Conservation (phyloP, 2,113 vertebrate species). For the Prolemur simus region DNA sequence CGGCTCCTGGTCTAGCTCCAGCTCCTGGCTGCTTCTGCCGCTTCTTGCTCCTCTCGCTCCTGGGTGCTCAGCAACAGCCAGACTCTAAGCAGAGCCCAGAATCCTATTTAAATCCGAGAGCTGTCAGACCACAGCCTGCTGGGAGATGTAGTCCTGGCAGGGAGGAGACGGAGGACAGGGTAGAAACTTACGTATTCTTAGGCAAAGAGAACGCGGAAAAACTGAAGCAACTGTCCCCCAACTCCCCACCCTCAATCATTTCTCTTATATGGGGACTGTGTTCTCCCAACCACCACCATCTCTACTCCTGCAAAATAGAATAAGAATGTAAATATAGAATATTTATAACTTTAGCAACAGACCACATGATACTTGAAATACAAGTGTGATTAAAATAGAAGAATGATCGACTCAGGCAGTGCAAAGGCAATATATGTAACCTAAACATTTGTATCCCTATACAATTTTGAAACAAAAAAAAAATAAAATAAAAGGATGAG, state of each 20-base stretch:
- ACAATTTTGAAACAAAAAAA: too few species aligned
- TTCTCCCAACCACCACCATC: background rate
- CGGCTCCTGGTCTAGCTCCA: slow-evolving; percentile 9
- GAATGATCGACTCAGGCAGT: too few species aligned
- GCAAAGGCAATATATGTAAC: too few species aligned
- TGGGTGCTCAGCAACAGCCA: background rate
- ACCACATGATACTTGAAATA: background rate
- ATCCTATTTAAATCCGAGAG: slow-evolving; percentile 69
- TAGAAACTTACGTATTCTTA: background rate
- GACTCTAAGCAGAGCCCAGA: slow-evolving; percentile 29
- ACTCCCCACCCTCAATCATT: background rate
- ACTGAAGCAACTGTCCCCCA: background rate
- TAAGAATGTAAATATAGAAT: background rate
- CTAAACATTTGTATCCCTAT: too few species aligned
- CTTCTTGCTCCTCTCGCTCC: background rate
- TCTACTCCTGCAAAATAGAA: background rate
- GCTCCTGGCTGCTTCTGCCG: slow-evolving; percentile 24
- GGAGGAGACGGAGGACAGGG: background rate
- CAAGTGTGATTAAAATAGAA: slow-evolving; percentile 5
- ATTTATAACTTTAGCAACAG: slow-evolving; percentile 32
- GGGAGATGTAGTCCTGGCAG: slow-evolving; percentile 75
- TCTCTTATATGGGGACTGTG: background rate
- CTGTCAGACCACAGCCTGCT: slow-evolving; percentile 67
- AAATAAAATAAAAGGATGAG: background rate
- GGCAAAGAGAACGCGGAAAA: background rate